phyloP scores from a whole-genome alignment of 1,140 invertebrate genomes.

The Hylaeus volcanicus region DNA sequence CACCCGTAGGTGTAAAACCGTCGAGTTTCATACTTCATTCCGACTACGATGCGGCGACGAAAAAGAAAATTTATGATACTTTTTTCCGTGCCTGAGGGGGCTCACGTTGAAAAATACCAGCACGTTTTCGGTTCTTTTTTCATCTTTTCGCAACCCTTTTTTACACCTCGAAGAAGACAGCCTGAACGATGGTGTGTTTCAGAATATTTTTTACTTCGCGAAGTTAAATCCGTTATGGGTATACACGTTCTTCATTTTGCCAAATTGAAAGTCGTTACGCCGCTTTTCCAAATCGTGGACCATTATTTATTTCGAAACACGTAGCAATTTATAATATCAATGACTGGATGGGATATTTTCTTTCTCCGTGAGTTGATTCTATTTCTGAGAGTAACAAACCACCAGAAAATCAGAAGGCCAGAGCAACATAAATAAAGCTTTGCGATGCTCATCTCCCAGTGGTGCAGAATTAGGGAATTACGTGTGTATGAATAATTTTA shows the following conservation, averaged over 20 bases:
- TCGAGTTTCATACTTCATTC: background rate
- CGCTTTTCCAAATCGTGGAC: background rate
- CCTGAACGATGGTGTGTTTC: background rate
- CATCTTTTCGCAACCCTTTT: background rate
- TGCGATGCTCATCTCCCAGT: background rate
- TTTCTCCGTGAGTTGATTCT: background rate
- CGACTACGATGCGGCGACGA: too few relatives aligned
- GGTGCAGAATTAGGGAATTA: background rate
- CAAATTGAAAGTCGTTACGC: background rate
- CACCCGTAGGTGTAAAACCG: background rate
- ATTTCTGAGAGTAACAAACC: background rate
- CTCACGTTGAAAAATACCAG: constrained; percentile 16
- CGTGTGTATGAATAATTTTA: background rate
- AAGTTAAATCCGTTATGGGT: background rate
- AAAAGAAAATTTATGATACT: constrained; percentile 30
- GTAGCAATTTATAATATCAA: background rate
- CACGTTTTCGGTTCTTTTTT: background rate
- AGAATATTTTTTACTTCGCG: background rate
- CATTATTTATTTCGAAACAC: background rate
- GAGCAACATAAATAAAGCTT: background rate
- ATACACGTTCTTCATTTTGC: background rate
- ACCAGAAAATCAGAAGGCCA: background rate
- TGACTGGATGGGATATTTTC: background rate
- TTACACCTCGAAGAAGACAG: background rate
- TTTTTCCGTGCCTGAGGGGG: background rate